Base-by-base conservation (phyloP, 2,113 vertebrate species). In the Verasper variegatus region DNA sequence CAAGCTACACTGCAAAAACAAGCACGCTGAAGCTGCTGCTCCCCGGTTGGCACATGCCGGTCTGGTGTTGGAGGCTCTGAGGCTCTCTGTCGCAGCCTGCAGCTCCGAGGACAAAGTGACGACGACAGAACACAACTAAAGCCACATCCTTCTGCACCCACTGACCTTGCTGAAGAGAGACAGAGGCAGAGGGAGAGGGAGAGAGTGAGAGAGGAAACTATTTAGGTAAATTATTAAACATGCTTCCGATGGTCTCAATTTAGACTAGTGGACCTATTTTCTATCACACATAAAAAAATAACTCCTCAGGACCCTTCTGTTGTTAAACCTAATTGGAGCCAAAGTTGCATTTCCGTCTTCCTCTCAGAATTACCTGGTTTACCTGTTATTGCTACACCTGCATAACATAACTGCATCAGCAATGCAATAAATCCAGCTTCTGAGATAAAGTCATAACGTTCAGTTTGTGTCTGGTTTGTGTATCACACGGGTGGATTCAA, bases 101-200 rank as follows among this genome's bases (percentile, higher is more conserved):
- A 82, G 80, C 8, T 52, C 82, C 21, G 77, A 82, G 84, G 81
- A 89, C 88, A 84, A 79, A 88, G 89, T 85, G 90, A 89, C 89
- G 90, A 66, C 37, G 88, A 83, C 89, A 89, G 63, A 81, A 86
- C 78, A 86, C 84, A 83, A 90, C 64, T 63, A 68, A 85, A 91
- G 82, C 91, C 85, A 42, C 91, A 83, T 70, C 86, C 83, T 88
- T 88, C 91, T 93, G 93, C 92, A 88, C 86, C 86, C 89, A 85
- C 94, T 92, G 94, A 95, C 94, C 94, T 96, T 93, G 91, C 85
- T 87, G 62, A 79, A 47, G 45, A 71, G 74, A 82, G 54, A 70
- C 55, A 59, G 66, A 81, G 42, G 69, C 55, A 64, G 71, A 58
- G 75, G 0, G 71, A 56, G 49, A 40, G 74, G 40, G 61, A 63